Evolutionary conservation across 2,888 invertebrate species (phyloP).

Genomic region (Lordiphosa andalusiaca): DNA sequence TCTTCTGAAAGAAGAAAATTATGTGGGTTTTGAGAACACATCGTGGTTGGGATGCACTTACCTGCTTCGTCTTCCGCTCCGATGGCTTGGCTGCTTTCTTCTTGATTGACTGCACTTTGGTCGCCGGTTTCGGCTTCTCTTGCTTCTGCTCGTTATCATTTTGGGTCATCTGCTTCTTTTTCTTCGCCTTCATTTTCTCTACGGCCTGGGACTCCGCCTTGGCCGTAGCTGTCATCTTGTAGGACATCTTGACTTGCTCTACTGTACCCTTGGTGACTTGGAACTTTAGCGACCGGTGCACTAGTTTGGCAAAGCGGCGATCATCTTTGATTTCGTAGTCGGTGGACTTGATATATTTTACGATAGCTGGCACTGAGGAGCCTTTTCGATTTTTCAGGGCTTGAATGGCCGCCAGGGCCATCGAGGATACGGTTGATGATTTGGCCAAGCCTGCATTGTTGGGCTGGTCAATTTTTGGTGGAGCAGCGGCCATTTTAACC

Average conservation of each 20-base stretch:
- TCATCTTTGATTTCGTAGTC: conserved; percentile 11
- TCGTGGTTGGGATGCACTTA: neutral
- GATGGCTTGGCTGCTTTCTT: neutral
- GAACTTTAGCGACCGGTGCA: conserved; percentile 8
- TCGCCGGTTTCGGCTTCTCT: neutral
- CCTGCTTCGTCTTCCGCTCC: conserved; percentile 1
- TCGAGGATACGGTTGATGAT: neutral
- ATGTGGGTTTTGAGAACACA: neutral
- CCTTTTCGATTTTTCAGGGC: conserved; percentile 8
- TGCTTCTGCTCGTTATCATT: neutral
- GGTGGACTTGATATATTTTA: conserved; percentile 22
- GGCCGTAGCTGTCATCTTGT: conserved; percentile 1
- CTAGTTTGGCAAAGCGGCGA: neutral
- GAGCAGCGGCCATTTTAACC: conserved; percentile 1
- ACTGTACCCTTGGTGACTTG: conserved; percentile 1
- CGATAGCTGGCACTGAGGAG: conserved; percentile 18
- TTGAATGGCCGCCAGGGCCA: conserved; percentile 16
- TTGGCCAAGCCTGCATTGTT: neutral
- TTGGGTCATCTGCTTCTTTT: conserved; percentile 1
- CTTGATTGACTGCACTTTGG: neutral
- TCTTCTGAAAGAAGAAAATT: too few relatives aligned
- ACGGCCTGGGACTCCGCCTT: neutral
- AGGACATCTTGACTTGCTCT: conserved; percentile 14
- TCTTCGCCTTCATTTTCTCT: conserved; percentile 13
- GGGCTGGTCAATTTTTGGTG: too few relatives aligned